Conservation (phyloP, 2,797 vertebrate genomes). For the Aselliscus stoliczkanus region DNA sequence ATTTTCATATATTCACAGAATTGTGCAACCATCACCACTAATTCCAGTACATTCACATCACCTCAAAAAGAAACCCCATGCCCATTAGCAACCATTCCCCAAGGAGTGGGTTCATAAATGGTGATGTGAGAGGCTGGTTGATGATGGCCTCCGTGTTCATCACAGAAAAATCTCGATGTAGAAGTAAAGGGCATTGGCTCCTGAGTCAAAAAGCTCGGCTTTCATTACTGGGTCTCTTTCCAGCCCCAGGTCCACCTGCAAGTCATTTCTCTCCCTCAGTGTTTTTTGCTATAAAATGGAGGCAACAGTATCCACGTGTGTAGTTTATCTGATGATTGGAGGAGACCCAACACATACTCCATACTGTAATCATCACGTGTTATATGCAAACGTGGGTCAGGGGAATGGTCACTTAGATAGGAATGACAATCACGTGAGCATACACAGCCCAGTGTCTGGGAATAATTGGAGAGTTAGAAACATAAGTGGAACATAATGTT, state of each 20-base stretch:
- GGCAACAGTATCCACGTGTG: too few relatives aligned
- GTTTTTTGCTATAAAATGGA: background rate
- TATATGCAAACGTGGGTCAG: background rate
- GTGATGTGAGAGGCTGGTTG: accelerated
- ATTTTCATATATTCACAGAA: background rate
- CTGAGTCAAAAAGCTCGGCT: background rate
- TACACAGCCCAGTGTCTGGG: background rate
- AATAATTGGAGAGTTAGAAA: background rate
- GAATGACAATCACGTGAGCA: background rate
- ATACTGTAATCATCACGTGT: background rate
- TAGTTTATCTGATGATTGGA: background rate
- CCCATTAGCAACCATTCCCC: background rate
- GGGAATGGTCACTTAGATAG: background rate
- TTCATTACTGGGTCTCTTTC: background rate
- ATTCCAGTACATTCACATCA: background rate
- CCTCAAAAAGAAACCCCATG: background rate
- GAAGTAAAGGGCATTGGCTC: background rate
- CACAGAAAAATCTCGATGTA: background rate
- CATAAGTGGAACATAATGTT: background rate
- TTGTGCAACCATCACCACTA: background rate
- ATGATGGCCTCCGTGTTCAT: background rate
- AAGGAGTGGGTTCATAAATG: background rate
- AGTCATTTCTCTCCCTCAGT: background rate
- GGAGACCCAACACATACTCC: background rate
- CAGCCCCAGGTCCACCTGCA: background rate